These are phyloP conservation scores for Synanceia verrucosa DNA, from an alignment of 2,797 vertebrate species.

Conservation along the genomic window DNA sequence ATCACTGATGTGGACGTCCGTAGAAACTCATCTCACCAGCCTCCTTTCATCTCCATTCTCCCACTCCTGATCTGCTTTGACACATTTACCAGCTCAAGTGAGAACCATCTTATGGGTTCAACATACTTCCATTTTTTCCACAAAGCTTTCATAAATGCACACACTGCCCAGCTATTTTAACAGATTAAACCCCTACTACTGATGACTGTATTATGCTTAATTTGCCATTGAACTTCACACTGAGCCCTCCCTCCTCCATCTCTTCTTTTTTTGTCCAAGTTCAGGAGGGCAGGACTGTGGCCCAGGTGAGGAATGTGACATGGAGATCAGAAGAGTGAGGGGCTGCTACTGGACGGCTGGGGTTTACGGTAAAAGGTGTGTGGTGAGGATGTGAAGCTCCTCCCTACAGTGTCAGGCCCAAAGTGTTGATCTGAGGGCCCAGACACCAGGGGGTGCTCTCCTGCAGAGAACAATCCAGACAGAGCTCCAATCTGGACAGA, in stretches of 20 bases:
- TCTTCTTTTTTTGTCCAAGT: constrained; percentile 27
- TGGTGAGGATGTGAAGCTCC: constrained; percentile 27
- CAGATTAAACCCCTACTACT: not conserved
- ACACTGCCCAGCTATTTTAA: not conserved
- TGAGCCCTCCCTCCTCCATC: constrained; percentile 10
- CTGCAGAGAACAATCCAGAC: constrained; percentile 31
- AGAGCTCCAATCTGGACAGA: constrained; percentile 18
- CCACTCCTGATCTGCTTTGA: not conserved
- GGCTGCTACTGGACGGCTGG: constrained; percentile 24
- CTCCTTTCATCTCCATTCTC: not conserved
- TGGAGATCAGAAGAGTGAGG: constrained; percentile 63
- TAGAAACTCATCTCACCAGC: constrained; percentile 3
- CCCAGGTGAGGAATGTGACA: constrained; percentile 82
- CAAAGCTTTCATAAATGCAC: not conserved
- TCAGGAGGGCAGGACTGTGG: constrained; percentile 51
- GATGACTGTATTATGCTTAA: not conserved
- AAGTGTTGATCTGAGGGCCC: not conserved
- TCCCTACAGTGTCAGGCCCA: constrained; percentile 28
- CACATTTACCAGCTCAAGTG: not conserved
- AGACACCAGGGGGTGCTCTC: constrained; percentile 38
- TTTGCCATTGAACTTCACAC: constrained; percentile 47
- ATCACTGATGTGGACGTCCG: constrained; percentile 10
- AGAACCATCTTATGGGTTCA: not conserved
- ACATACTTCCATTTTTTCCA: not conserved
- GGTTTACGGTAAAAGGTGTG: constrained; percentile 72